phyloP scores from a whole-genome alignment of 2,797 vertebrate species.

The Cyprinodon diabolis region DNA sequence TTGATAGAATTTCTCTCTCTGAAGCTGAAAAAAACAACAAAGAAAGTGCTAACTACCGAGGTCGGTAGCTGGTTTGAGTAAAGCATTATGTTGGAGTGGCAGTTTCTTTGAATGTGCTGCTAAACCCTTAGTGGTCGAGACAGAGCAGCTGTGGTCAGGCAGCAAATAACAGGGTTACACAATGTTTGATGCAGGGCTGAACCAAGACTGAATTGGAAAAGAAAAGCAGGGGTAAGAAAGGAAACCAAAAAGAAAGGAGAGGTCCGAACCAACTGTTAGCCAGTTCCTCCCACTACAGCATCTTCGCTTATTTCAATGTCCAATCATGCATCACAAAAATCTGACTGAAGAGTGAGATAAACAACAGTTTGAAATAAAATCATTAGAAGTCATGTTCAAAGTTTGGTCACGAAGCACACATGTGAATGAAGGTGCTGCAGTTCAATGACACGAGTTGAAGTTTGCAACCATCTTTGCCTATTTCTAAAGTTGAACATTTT shows the following conservation, averaged over 20 bases:
- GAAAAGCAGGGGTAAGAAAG: constrained; percentile 10
- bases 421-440: background rate
- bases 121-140: constrained; percentile 8
- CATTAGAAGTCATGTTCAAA: background rate
- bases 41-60: constrained; percentile 3
- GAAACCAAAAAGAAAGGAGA: constrained; percentile 31
- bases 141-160: constrained; percentile 22
- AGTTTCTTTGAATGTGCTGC: constrained; percentile 13
- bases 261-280: constrained; percentile 40
- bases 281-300: background rate
- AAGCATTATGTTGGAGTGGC: constrained; percentile 27
- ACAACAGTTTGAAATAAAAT: background rate
- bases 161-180: constrained; percentile 43
- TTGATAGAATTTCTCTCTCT: constrained; percentile 45
- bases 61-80: constrained; percentile 16
- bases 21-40: constrained; percentile 8
- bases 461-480: background rate
- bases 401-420: background rate
- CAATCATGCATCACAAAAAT: background rate
- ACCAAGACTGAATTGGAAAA: constrained; percentile 19
- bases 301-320: background rate
- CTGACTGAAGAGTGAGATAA: background rate
- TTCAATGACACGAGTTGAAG: background rate
- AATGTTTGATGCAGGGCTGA: constrained; percentile 37
- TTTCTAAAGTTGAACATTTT: background rate